Conservation (phyloP, 30 jellyfish, hydroid and myxozoan genomes). For the Chrysaora quinquecirrha region DNA sequence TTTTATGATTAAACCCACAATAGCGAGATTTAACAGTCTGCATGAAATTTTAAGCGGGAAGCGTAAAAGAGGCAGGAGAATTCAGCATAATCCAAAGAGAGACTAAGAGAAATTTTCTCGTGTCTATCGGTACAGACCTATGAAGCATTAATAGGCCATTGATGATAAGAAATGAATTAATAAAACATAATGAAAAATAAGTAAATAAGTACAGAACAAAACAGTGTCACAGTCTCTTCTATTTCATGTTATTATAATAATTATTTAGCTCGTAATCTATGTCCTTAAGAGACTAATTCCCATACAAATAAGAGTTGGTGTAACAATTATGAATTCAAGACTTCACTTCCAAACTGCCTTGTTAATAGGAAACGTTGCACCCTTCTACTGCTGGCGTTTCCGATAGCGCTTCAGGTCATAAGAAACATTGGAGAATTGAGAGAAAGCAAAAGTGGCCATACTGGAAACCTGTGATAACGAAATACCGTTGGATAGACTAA, state of each 20-base stretch:
- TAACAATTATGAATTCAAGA: not conserved
- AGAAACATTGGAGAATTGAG: too few relatives aligned
- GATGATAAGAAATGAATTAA: not conserved
- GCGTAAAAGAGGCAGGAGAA: not conserved
- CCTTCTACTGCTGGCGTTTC: not conserved
- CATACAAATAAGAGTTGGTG: not conserved
- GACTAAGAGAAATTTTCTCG: not conserved
- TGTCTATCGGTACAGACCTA: not conserved
- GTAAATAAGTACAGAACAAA: too few relatives aligned
- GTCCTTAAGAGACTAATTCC: not conserved
- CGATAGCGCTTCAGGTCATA: not conserved
- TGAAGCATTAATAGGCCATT: not conserved
- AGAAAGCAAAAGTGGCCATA: too few relatives aligned
- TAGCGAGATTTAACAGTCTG: not conserved
- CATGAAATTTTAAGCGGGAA: not conserved
- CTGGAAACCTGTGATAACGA: too few relatives aligned
- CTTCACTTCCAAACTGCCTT: not conserved
- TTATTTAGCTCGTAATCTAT: not conserved
- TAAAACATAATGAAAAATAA: too few relatives aligned
- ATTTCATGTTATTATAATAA: too few relatives aligned
- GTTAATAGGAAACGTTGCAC: not conserved
- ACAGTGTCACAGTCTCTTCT: not conserved
- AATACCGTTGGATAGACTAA: too few relatives aligned
- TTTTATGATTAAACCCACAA: too few relatives aligned
- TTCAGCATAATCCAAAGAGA: not conserved